Evolutionary conservation across 2,113 vertebrate species (phyloP), one percentile per base, ranked within the genome.

Genomic region (Podarcis cretensis): DNA sequence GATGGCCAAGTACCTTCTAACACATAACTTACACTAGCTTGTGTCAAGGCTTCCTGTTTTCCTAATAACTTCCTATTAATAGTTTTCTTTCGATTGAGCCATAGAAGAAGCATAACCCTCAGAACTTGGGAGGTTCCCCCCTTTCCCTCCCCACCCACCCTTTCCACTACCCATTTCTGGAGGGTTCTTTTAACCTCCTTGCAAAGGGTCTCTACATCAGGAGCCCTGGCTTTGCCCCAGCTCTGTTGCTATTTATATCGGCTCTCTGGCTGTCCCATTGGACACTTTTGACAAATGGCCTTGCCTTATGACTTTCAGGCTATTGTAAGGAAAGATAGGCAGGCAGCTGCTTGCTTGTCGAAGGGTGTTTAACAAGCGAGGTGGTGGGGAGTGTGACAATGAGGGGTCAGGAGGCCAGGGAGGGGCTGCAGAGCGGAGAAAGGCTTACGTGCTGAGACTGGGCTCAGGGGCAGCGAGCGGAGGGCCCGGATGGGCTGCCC

Each of bases 371-470:
- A 27, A 66, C 32, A 66, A 40, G 59, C 21, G 14, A 1, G 18
- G 13, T 30, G 32, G 84, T 16, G 73, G 25, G 27, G 84, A 8
- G 10, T n/a, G 84, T 66, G 84, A 86, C 84, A 86, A 86, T 86
- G 84, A 48, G 27, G 75, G 75, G 84, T 68, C 75, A 86, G 73
- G 84, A 86, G 92, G 96, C 90, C 76, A 57, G 71, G 68, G 94
- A 83, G 88, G 85, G 85, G 86, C 83, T 87, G 87, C 85, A 82
- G 89, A 30, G 66, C 43, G n/a, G 43, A 74, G 80, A 81, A 73
- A 54, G 40, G 66, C 48, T 78, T 81, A 87, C 77, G 86, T 81
- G 86, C 84, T 6, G 75, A 78, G 16, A 68, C 75, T 68, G 37
- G 84, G n/a, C 84, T 77, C 59, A 32, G 63, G 59, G 75, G 84